Base-by-base conservation (phyloP, 2,888 invertebrate genomes). In the Tetropium fuscum region DNA sequence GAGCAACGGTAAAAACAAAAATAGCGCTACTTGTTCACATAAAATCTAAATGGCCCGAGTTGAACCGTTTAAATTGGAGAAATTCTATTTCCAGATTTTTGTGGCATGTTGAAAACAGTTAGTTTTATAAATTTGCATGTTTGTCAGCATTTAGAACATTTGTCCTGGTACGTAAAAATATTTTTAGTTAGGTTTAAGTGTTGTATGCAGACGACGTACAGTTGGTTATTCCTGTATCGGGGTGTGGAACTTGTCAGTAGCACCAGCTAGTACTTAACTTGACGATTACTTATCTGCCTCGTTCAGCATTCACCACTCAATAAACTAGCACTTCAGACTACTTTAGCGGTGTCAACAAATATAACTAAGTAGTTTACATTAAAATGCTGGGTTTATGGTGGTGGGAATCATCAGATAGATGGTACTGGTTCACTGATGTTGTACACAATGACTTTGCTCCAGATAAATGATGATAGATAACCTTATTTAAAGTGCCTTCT, bases 241-340 rank as follows among this genome's bases (percentile, higher is more conserved):
- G 55, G 66, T 63, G 62, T 69, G 68, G 63, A 58, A 63, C 51
- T 62, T 67, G 69, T 69, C 65, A 66, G 62, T 69, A 66, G 62
- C 69, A 67, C 61, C 64, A 58, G 51, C 43, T 55, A 43, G 63
- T 65, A 65, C 66, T 69, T 67, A 69, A 61, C 65, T 63, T 48
- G 38, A 47, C 56, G 66, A 69, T 69, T 69, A 66, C 61, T 69
- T 69, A 69, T 69, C 66, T 56, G 61, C 40, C 58, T 59, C 64
- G 48, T 65, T 63, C 59, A 54, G 22, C 45, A 58, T 53, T 67
- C 66, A 48, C 54, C 64, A 68, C 64, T 59, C 66, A 61, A 69
- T 69, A 69, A 65, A 67, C 49, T 54, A 47, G 48, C 62, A 63
- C 58, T 59, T 61, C 61, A 34, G 61, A 62, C 63, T 56, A 58